Percentiles rank a stretch among this genome's conserved stretches.
Conservation (phyloP, 2,888 invertebrate genomes). For the Raillietiella orientalis region DNA sequence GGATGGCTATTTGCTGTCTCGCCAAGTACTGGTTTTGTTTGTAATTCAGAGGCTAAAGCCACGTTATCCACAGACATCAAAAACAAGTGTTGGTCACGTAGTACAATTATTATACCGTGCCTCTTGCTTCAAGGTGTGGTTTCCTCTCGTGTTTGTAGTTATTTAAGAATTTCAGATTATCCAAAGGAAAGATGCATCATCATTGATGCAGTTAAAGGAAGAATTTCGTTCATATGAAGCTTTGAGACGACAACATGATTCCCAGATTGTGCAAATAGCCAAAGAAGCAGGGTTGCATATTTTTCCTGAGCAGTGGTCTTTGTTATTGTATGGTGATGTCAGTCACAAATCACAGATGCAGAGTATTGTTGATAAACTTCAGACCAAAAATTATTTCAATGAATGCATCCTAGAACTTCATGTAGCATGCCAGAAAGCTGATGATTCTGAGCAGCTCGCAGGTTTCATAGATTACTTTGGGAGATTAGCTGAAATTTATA, state of each 20-base stretch:
- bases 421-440: slow-evolving; percentile 57
- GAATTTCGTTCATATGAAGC: slow-evolving; percentile 86
- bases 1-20: slow-evolving; percentile 71
- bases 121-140: slow-evolving; percentile 69
- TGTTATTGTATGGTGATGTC: slow-evolving; percentile 75
- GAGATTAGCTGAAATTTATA: slow-evolving; percentile 52
- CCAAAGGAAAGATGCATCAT: slow-evolving; percentile 83
- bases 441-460: slow-evolving; percentile 50
- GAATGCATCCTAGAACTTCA: slow-evolving; percentile 60
- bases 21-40: slow-evolving; percentile 89
- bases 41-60: slow-evolving; percentile 86
- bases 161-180: slow-evolving; percentile 29
- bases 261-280: slow-evolving; percentile 93
- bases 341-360: slow-evolving; percentile 95
- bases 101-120: slow-evolving; percentile 90
- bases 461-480: slow-evolving; percentile 45
- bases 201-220: slow-evolving; percentile 86
- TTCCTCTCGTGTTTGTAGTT: background rate
- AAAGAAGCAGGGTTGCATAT: slow-evolving; percentile 86
- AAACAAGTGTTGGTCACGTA: slow-evolving; percentile 95
- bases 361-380: slow-evolving; percentile 57
- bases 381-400: slow-evolving; percentile 71
- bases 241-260: slow-evolving; percentile 74
- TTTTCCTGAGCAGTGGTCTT: slow-evolving; percentile 95
- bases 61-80: slow-evolving; percentile 80